phyloP scores from a whole-genome alignment of 1,140 invertebrate species.

The Penaeus japonicus region DNA sequence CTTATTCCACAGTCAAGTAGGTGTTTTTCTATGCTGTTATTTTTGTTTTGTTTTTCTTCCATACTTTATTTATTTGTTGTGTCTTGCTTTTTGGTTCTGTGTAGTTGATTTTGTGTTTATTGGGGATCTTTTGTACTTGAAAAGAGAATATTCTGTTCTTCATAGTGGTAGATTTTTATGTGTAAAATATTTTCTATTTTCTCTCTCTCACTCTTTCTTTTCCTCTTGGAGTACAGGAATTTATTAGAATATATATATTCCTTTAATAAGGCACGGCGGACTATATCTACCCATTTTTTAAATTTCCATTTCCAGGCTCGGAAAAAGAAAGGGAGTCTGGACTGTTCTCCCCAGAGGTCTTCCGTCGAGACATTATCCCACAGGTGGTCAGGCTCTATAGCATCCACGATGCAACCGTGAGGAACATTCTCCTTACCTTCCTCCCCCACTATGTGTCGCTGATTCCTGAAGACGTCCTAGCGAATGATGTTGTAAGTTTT shows the following conservation, averaged over 20 bases:
- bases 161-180: neutral
- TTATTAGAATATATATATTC: neutral
- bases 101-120: too few species aligned
- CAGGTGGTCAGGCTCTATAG: conserved; percentile 34
- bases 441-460: conserved; percentile 37
- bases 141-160: neutral
- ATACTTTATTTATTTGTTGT: neutral
- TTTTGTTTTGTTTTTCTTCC: neutral
- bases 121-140: too few species aligned
- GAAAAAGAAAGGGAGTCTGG: neutral
- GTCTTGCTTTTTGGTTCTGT: too few species aligned
- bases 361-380: conserved; percentile 36
- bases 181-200: neutral
- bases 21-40: neutral
- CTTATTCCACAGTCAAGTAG: conserved; percentile 25
- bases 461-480: conserved; percentile 9
- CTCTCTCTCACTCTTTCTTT: too few species aligned
- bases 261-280: too few species aligned
- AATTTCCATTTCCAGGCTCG: neutral
- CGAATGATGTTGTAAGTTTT: conserved; percentile 36
- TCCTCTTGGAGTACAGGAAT: too few species aligned
- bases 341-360: conserved; percentile 22
- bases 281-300: too few species aligned
- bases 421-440: conserved; percentile 21
- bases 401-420: conserved; percentile 40